phyloP scores from a whole-genome alignment of 2,113 vertebrate species.

The Ibidorhyncha struthersii region DNA sequence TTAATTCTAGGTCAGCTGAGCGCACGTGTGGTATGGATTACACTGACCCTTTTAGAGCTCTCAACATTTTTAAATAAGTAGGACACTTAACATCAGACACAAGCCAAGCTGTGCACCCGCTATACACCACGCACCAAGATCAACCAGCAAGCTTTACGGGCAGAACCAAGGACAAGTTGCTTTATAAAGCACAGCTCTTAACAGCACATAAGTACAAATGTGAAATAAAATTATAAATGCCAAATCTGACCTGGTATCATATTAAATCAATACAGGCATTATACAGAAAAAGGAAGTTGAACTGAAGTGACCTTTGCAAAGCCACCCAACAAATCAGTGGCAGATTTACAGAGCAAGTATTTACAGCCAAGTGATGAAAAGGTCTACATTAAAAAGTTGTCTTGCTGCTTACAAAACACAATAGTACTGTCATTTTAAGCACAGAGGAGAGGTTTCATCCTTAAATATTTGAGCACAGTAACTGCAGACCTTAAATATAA shows the following conservation, averaged over 20 bases:
- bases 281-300: background rate
- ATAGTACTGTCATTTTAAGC: background rate
- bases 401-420: background rate
- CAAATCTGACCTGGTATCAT: background rate
- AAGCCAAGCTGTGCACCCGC: background rate
- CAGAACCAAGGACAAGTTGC: background rate
- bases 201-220: background rate
- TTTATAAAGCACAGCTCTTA: background rate
- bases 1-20: slow-evolving; percentile 33
- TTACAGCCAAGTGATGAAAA: background rate
- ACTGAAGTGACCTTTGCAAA: background rate
- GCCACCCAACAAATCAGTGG: background rate
- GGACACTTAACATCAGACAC: background rate
- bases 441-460: background rate
- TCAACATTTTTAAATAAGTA: slow-evolving; percentile 26
- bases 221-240: background rate
- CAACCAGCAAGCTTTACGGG: background rate
- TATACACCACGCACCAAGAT: background rate
- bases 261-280: background rate
- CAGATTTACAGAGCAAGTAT: background rate
- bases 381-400: background rate
- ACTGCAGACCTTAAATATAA: background rate
- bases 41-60: slow-evolving; percentile 11
- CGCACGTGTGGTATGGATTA: background rate
- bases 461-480: background rate